phyloP scores from a whole-genome alignment of 2,113 vertebrate species.

The Osmerus mordax region DNA sequence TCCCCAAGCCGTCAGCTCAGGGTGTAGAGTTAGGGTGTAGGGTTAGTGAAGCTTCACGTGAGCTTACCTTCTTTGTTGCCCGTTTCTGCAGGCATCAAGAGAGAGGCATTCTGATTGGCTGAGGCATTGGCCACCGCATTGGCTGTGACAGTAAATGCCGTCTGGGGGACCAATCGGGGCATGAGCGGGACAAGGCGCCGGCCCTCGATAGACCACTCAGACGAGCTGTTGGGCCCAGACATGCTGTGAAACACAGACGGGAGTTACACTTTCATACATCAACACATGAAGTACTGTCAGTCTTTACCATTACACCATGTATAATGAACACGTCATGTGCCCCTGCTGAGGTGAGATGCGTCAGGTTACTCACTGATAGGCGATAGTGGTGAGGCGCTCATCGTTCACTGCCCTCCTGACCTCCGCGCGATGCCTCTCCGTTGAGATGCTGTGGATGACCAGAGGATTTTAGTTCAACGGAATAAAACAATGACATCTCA shows the following conservation, averaged over 20 bases:
- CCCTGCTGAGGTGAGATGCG: background rate
- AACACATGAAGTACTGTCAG: background rate
- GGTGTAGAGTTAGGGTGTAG: background rate
- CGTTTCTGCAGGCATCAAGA: slow-evolving; percentile 89
- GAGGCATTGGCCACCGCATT: slow-evolving; percentile 91
- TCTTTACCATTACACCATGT: no score
- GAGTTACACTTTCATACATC: background rate
- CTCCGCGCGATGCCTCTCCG: slow-evolving; percentile 95
- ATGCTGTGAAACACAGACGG: slow-evolving; percentile 71
- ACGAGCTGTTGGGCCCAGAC: slow-evolving; percentile 97
- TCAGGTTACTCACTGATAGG: slow-evolving; percentile 87
- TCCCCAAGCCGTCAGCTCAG: background rate
- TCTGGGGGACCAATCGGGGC: slow-evolving; percentile 95
- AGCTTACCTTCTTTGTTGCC: slow-evolving; percentile 92
- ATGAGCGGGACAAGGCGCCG: slow-evolving; percentile 93
- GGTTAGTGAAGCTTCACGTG: background rate
- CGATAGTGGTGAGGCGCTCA: slow-evolving; percentile 94
- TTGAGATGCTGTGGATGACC: slow-evolving; percentile 82
- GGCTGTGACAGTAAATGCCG: slow-evolving; percentile 91
- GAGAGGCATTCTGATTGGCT: slow-evolving; percentile 87
- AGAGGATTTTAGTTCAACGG: background rate
- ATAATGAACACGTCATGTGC: no score
- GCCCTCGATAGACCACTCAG: slow-evolving; percentile 97
- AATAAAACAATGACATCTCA: background rate
- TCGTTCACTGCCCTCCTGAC: slow-evolving; percentile 97